phyloP scores from a whole-genome alignment of 2,888 invertebrate species.

The Acanthosepion lycidas region DNA sequence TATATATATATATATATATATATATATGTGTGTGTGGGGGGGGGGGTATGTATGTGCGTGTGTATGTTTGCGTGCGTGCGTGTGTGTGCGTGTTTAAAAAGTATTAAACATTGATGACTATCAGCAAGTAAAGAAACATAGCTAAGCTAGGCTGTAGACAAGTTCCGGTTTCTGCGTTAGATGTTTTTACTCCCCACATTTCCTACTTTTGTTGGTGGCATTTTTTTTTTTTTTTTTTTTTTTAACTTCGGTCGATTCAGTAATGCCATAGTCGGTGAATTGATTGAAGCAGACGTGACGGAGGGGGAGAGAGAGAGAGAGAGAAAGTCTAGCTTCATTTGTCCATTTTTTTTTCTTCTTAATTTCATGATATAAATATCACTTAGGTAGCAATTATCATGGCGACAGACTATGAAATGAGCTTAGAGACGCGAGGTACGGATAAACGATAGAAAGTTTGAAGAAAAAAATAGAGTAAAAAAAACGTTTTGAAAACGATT shows the following conservation, averaged over 20 bases:
- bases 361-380: conserved; percentile 33
- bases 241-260: background rate
- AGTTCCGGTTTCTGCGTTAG: background rate
- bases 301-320: background rate
- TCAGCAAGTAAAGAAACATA: background rate
- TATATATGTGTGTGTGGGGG: no score
- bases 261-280: background rate
- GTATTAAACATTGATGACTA: background rate
- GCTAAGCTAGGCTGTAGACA: background rate
- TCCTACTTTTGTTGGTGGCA: background rate
- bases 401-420: conserved; percentile 33
- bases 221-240: background rate
- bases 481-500: background rate
- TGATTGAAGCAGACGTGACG: conserved; percentile 13
- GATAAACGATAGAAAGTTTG: background rate
- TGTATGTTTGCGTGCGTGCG: no score
- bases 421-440: background rate
- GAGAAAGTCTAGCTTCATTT: background rate
- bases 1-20: no score
- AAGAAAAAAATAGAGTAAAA: background rate
- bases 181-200: background rate
- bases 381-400: conserved; percentile 33
- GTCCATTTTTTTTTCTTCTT: background rate
- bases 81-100: no score
- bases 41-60: no score